Conservation (phyloP, 2,113 vertebrate species). For the Phaethornis superciliosus region DNA sequence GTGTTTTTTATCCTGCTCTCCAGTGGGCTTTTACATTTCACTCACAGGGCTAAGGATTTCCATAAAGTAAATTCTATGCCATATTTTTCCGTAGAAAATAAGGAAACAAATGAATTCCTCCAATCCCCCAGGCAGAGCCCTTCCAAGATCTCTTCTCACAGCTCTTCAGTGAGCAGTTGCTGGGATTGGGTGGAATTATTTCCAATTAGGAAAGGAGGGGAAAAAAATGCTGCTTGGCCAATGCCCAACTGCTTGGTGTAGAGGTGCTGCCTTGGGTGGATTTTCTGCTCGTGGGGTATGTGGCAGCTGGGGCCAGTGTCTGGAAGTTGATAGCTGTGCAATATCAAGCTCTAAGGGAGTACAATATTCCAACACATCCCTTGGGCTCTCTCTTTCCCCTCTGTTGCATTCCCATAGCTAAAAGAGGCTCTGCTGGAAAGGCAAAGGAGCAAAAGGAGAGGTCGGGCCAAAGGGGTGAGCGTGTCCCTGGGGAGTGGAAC, state of each 20-base stretch:
- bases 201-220: too few species aligned
- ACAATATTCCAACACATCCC: accelerated
- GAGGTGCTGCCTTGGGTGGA: background rate
- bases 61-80: accelerated
- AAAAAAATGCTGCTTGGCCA: background rate
- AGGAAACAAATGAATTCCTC: background rate
- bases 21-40: background rate
- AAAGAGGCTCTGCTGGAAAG: background rate
- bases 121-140: background rate
- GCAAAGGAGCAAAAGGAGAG: too few species aligned
- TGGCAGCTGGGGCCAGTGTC: background rate
- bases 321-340: accelerated
- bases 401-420: accelerated
- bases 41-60: background rate
- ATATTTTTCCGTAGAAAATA: background rate
- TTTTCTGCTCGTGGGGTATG: background rate
- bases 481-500: too few species aligned
- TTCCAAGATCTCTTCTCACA: background rate
- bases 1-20: background rate
- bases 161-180: accelerated
- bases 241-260: accelerated
- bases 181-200: background rate
- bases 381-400: background rate
- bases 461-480: too few species aligned
- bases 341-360: background rate